Percentiles rank a stretch among this genome's conserved stretches.
Conservation (phyloP, 1,140 invertebrate genomes). For the Zaprionus camerounensis region DNA sequence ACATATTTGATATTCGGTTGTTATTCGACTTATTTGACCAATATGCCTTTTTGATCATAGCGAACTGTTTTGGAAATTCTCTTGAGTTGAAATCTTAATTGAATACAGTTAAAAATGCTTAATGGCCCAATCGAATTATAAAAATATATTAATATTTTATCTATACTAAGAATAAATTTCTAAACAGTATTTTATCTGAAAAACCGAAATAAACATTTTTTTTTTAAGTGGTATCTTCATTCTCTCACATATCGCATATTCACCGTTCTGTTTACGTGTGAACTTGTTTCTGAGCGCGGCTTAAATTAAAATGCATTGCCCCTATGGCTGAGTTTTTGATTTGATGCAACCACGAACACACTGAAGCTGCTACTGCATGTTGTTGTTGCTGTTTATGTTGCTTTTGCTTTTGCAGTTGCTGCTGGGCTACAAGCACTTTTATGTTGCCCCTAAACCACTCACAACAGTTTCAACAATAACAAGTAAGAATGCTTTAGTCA, state of each 20-base stretch:
- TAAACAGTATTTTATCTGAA: too few relatives aligned
- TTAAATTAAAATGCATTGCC: conserved; percentile 80
- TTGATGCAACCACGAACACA: conserved; percentile 53
- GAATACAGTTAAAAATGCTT: too few relatives aligned
- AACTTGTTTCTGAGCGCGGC: conserved; percentile 48
- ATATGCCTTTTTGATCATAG: too few relatives aligned
- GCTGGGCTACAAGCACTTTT: conserved; percentile 32
- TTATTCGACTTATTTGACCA: conserved; percentile 9
- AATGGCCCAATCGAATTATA: too few relatives aligned
- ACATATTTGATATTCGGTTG: background rate
- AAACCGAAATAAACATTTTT: background rate
- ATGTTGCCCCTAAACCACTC: conserved; percentile 14
- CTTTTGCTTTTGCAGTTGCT: conserved; percentile 3
- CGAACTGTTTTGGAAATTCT: too few relatives aligned
- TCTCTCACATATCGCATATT: background rate
- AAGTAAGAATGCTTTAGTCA: background rate
- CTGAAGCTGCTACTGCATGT: background rate
- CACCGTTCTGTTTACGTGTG: conserved; percentile 24
- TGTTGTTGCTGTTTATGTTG: conserved; percentile 7
- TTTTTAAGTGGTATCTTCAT: background rate
- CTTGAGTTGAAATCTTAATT: too few relatives aligned
- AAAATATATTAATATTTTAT: too few relatives aligned
- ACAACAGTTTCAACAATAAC: conserved; percentile 26
- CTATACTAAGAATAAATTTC: too few relatives aligned
- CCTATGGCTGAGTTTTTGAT: conserved; percentile 68